phyloP scores from a whole-genome alignment of 2,888 invertebrate species.

The Lochmaea capreae region DNA sequence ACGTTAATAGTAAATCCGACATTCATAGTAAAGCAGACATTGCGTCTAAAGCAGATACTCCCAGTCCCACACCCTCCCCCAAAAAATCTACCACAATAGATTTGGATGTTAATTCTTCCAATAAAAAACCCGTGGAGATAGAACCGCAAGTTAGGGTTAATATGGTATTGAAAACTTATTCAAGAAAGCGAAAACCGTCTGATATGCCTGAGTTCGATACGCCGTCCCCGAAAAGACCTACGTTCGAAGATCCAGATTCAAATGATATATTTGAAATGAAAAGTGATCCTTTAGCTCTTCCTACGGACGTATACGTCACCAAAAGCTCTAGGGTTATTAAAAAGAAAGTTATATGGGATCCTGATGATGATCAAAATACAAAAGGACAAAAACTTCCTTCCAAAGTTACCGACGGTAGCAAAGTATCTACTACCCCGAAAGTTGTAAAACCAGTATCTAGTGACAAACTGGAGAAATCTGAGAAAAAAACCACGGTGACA shows the following conservation, averaged over 20 bases:
- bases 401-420: conserved; percentile 38
- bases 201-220: conserved; percentile 38
- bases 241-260: conserved; percentile 27
- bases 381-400: background rate
- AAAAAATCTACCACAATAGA: conserved; percentile 37
- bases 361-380: conserved; percentile 67
- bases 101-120: conserved; percentile 29
- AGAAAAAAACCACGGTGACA: conserved; percentile 18
- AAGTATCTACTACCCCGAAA: conserved; percentile 22
- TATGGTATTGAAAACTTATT: conserved; percentile 62
- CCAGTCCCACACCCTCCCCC: conserved; percentile 22
- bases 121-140: conserved; percentile 48
- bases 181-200: conserved; percentile 59
- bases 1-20: background rate
- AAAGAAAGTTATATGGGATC: conserved; percentile 81
- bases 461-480: background rate
- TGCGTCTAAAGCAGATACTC: conserved; percentile 31
- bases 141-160: conserved; percentile 59
- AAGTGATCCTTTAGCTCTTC: conserved; percentile 40
- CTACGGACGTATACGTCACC: conserved; percentile 59
- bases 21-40: background rate
- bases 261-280: conserved; percentile 27
- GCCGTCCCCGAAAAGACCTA: conserved; percentile 22
- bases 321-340: conserved; percentile 73
- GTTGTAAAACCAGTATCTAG: background rate